These are phyloP conservation scores for Arge pagana DNA, from an alignment of 2,888 invertebrate genomes.

Conservation along the genomic window DNA sequence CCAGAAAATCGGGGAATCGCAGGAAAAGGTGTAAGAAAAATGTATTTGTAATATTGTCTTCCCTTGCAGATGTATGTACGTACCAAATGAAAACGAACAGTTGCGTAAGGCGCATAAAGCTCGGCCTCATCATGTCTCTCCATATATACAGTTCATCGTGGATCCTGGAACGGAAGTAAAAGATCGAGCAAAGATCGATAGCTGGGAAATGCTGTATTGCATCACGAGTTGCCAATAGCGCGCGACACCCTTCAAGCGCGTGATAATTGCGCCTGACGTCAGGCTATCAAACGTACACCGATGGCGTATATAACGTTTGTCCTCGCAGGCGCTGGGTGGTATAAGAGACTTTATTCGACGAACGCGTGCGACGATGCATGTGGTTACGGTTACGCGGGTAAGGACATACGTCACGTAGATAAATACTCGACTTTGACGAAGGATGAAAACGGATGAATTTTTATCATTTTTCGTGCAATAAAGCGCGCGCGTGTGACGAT, in stretches of 20 bases:
- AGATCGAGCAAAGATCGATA: too few relatives aligned
- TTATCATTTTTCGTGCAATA: too few relatives aligned
- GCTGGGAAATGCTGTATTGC: background rate
- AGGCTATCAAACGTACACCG: constrained; percentile 1
- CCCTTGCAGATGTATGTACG: background rate
- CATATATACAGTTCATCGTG: constrained; percentile 17
- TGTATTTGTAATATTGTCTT: background rate
- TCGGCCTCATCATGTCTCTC: constrained; percentile 10
- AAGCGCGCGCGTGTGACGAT: too few relatives aligned
- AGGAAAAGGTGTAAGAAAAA: too few relatives aligned
- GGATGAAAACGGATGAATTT: too few relatives aligned
- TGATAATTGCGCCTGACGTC: constrained; percentile 9
- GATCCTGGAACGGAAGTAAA: too few relatives aligned
- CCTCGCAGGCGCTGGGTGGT: too few relatives aligned
- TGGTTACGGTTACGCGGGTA: too few relatives aligned
- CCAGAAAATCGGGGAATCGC: too few relatives aligned
- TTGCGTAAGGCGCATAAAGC: constrained; percentile 8
- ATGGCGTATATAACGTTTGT: too few relatives aligned
- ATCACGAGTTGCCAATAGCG: background rate
- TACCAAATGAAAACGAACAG: constrained; percentile 16
- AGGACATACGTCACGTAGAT: too few relatives aligned
- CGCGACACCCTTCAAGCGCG: constrained; percentile 1
- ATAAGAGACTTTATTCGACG: background rate
- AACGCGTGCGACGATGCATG: background rate
- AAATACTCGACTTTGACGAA: too few relatives aligned